phyloP scores from a whole-genome alignment of 2,797 vertebrate species.

The Danio tinwini region DNA sequence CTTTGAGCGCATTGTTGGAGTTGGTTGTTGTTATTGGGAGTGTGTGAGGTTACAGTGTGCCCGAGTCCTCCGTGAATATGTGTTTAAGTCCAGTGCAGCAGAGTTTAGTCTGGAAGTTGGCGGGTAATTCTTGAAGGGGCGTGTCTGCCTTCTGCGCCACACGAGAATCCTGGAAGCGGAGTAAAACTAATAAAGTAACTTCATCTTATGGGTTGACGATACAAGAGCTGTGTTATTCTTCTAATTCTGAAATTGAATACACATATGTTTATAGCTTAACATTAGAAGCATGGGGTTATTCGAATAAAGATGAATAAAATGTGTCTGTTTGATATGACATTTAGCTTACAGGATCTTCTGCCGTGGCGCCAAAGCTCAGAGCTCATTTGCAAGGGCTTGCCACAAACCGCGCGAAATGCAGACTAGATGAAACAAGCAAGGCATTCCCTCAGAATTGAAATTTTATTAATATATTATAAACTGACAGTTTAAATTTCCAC shows the following conservation, averaged over 20 bases:
- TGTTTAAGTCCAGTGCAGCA: background rate
- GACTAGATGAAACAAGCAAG: background rate
- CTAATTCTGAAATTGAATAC: background rate
- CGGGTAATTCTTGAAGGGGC: slow-evolving; percentile 51
- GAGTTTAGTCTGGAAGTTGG: slow-evolving; percentile 51
- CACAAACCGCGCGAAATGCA: slow-evolving; percentile 34
- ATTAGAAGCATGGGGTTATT: background rate
- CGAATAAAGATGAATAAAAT: background rate
- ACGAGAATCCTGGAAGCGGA: slow-evolving; percentile 71
- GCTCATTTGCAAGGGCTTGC: slow-evolving; percentile 39
- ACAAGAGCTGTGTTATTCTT: background rate
- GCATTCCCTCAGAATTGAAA: background rate
- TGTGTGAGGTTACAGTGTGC: fast-evolving
- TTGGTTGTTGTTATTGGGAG: background rate
- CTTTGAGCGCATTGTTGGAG: slow-evolving; percentile 74
- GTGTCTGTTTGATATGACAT: background rate
- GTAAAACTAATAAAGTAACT: slow-evolving; percentile 46
- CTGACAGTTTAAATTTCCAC: background rate
- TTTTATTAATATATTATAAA: slow-evolving; percentile 33
- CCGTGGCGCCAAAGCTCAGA: slow-evolving; percentile 64
- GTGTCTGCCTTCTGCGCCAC: slow-evolving; percentile 77
- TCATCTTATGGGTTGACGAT: background rate
- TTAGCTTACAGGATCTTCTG: slow-evolving; percentile 51
- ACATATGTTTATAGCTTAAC: fast-evolving
- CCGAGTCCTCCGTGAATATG: background rate